These are phyloP conservation scores for Octomys mimax DNA, from an alignment of 2,797 vertebrate genomes.

Conservation along the genomic window DNA sequence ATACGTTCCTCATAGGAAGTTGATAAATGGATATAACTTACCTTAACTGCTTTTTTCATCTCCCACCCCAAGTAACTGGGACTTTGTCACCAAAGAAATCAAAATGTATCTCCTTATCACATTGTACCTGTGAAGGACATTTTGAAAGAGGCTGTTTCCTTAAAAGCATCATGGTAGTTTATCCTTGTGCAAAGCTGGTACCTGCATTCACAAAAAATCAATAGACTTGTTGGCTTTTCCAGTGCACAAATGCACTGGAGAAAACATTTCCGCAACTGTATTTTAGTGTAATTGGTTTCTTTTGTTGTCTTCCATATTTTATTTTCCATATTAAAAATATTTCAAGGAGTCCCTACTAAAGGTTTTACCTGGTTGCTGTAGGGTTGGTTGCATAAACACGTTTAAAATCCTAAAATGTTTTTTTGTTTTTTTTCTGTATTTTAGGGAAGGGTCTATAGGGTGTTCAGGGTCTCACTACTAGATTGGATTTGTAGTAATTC, in stretches of 20 bases:
- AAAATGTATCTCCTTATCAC: neutral
- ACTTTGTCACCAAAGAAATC: neutral
- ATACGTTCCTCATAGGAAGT: neutral
- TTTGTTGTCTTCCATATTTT: neutral
- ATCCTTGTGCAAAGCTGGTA: neutral
- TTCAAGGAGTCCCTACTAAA: neutral
- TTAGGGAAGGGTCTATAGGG: no score
- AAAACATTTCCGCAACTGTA: neutral
- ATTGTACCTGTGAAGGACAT: neutral
- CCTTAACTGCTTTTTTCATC: neutral
- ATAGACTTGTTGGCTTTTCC: neutral
- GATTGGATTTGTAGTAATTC: no score
- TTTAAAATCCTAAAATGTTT: neutral
- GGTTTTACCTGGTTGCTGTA: neutral
- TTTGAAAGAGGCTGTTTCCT: neutral
- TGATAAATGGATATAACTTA: neutral
- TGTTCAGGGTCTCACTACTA: no score
- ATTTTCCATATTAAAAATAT: neutral
- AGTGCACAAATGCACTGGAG: neutral
- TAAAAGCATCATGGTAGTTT: neutral
- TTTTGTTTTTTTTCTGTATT: no score
- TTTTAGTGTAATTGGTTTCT: neutral
- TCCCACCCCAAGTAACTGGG: neutral
- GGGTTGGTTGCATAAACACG: neutral
- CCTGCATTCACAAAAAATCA: neutral